phyloP scores from a whole-genome alignment of 2,113 vertebrate species.

The Brevimyrus niger region DNA sequence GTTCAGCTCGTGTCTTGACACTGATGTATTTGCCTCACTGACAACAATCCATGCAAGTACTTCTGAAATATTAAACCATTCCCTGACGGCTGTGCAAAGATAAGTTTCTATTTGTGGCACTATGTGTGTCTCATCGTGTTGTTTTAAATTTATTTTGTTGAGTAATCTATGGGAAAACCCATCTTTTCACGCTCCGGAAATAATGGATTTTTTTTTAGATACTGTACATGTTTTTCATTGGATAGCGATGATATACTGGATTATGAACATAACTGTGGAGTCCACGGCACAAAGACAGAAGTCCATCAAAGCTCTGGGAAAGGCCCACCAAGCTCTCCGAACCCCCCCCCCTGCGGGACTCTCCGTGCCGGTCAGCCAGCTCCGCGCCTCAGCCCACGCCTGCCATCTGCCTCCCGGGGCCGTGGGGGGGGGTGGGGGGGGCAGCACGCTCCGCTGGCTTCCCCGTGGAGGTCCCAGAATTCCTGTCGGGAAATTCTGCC shows the following conservation, averaged over 20 bases:
- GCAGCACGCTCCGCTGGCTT: neutral
- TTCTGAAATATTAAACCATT: neutral
- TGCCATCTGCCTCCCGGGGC: constrained; percentile 15
- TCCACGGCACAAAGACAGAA: neutral
- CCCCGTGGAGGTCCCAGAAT: neutral
- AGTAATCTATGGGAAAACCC: neutral
- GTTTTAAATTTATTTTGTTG: neutral
- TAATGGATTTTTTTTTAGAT: neutral
- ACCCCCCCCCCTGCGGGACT: neutral
- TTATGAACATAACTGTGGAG: neutral
- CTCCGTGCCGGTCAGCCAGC: neutral
- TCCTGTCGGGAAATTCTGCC: neutral
- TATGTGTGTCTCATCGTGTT: neutral
- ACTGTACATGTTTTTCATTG: neutral
- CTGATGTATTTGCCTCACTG: neutral
- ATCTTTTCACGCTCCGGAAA: neutral
- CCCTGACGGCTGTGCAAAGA: neutral
- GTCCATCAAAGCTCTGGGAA: neutral
- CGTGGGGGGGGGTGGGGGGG: neutral
- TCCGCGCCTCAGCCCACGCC: neutral
- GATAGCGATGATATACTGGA: neutral
- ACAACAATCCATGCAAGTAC: neutral
- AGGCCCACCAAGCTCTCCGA: neutral
- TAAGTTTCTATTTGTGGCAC: neutral
- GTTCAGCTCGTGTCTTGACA: neutral